Evolutionary conservation across 2,797 vertebrate species (phyloP).

Genomic region (Myotis daubentonii): DNA sequence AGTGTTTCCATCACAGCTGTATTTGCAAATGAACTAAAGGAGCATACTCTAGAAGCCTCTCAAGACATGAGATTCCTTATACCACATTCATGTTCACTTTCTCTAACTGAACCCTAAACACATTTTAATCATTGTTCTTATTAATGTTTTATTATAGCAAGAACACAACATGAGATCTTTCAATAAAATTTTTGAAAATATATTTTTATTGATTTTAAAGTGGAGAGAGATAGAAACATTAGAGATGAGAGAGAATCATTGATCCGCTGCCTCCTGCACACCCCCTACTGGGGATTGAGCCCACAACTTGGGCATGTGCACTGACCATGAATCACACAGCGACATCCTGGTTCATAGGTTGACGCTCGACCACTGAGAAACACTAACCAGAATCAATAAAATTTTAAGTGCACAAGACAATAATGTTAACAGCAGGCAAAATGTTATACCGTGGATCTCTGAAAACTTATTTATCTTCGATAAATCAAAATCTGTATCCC

Average conservation of each 20-base stretch:
- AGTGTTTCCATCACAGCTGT: neutral
- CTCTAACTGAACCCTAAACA: too few relatives aligned
- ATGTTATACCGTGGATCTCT: neutral
- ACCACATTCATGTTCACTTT: neutral
- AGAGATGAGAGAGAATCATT: too few relatives aligned
- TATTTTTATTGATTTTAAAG: too few relatives aligned
- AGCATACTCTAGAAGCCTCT: neutral
- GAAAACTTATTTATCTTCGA: neutral
- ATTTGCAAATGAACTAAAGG: neutral
- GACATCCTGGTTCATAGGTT: too few relatives aligned
- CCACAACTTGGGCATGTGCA: too few relatives aligned
- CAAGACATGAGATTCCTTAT: neutral
- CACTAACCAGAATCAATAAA: neutral
- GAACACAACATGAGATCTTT: neutral
- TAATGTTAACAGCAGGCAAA: neutral
- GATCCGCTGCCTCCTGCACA: too few relatives aligned
- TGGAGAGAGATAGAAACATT: too few relatives aligned
- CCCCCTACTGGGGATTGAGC: too few relatives aligned
- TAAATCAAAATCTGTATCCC: neutral
- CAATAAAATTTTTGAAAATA: too few relatives aligned
- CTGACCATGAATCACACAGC: too few relatives aligned
- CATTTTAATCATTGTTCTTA: neutral
- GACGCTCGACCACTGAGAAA: too few relatives aligned
- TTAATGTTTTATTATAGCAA: neutral
- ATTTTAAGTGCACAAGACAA: neutral